Evolutionary conservation across 2,888 invertebrate genomes (phyloP), one percentile per base, ranked within the genome.

Genomic region (Stenotaenia linearis): DNA sequence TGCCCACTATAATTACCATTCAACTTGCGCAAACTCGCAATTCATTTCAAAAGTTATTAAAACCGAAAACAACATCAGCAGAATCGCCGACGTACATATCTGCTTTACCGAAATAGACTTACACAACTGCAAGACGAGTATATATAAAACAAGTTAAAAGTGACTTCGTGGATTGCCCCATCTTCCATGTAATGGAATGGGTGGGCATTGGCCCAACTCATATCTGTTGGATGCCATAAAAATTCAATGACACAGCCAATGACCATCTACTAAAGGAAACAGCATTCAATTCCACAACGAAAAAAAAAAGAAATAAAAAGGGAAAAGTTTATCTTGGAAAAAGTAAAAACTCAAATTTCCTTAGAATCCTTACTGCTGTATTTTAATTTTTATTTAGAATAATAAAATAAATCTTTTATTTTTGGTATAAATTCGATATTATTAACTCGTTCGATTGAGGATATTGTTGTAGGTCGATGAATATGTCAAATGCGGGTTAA

Each of bases 201-300:
- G 69, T 69, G 69, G 69, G 69, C 69, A 69, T 69, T 69, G 69
- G 69, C 69, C 69, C 69, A 69, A 69, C 69, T 69, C 69, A 69
- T 69, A 69, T 69, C 69, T 69, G 69, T 69, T 28, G 69, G 69
- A 23, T 28, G 69, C 69, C 69, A 69, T 69, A 69, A 69, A 69
- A 69, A 69, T 69, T 69, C 69, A 69, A 69, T 69, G 69, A 69
- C 69, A 69, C 25, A 28, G 69, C 69, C 69, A 69, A 69, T 69
- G 69, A 69, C 69, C 69, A 69, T 69, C 28, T 69, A 69, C 69
- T 69, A 28, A 15, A 69, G 69, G 69, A 69, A 69, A 28, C 69
- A 69, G 69, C 69, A 69, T 69, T 69, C 69, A 69, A 69, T 69
- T 69, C 25, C 69, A 69, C 69, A 69, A 69, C 9, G 28, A 25